Base-by-base conservation (phyloP, 2,888 invertebrate species). In the Euproctis similis region DNA sequence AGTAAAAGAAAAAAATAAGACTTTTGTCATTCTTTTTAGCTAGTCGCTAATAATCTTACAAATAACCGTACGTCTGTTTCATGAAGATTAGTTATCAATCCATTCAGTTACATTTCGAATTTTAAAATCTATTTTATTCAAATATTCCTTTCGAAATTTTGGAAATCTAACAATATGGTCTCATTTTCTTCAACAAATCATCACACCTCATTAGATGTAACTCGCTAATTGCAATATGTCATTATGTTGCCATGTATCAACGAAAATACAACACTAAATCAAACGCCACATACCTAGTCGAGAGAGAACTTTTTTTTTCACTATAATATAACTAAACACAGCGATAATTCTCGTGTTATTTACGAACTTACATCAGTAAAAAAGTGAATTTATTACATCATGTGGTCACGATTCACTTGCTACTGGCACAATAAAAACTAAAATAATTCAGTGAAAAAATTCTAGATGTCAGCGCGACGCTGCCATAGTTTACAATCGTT, bases 401-500 rank as follows among this genome's bases (percentile, higher is more conserved):
- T 52, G 58, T 46, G 59, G 66, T 53, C 55, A 52, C 62, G 53
- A 51, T 46, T 60, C 53, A 60, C 48, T 59, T 55, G 55, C 38
- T 54, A 46, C 49, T 43, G 27, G 35, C 41, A 54, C 50, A 55
- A 59, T 68, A 60, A 66, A 14, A 56, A 58, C 51, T 68, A 55
- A 61, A 65, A 44, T 47, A 49, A 53, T 49, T 59, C 42, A 42
- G 53, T 23, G 43, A 45, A 57, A 46, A 53, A 45, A 43, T 36
- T 31, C 30, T 34, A 42, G 53, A 53, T 52, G 54, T 51, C 55
- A 63, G 52, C 18, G 50, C 53, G 43, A 42, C 43, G 54, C 31
- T 36, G 45, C 29, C 42, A 40, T 69, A 70, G 69, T 80, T 68
- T 60, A 69, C 78, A 67, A 73, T 66, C 72, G 64, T 77, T 69